These are phyloP conservation scores for Myotis myotis DNA, from an alignment of 2,797 vertebrate species.

Conservation along the genomic window DNA sequence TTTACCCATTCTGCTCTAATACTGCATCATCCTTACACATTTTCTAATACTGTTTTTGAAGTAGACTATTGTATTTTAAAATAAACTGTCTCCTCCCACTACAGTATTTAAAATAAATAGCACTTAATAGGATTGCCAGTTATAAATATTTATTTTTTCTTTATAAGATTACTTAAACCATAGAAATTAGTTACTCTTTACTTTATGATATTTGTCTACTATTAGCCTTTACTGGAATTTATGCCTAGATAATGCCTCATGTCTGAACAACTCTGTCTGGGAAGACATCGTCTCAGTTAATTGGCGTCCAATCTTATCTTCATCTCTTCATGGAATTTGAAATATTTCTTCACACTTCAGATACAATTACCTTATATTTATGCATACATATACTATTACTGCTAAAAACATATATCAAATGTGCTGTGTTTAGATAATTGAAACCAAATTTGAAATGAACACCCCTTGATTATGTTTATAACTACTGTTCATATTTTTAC, in stretches of 20 bases:
- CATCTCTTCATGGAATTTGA: background rate
- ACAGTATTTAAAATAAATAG: background rate
- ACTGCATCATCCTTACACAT: background rate
- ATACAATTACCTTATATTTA: background rate
- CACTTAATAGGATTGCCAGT: background rate
- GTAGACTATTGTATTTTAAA: background rate
- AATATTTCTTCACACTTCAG: background rate
- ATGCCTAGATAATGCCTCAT: background rate
- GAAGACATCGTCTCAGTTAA: background rate
- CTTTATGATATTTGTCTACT: background rate
- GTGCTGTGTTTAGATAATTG: background rate
- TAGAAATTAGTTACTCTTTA: background rate
- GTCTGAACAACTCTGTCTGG: background rate
- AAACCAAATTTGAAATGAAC: background rate
- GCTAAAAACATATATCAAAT: background rate
- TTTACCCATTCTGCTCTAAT: background rate
- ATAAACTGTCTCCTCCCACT: background rate
- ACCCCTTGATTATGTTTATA: background rate
- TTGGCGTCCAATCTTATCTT: rapidly evolving
- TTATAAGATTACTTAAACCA: background rate
- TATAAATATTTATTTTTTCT: background rate
- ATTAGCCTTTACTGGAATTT: background rate
- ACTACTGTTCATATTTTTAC: background rate
- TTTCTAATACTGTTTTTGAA: background rate
- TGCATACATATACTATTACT: background rate